Evolutionary conservation across 2,113 vertebrate species (phyloP), one percentile per base, ranked within the genome.

Genomic region (Panthera leo): DNA sequence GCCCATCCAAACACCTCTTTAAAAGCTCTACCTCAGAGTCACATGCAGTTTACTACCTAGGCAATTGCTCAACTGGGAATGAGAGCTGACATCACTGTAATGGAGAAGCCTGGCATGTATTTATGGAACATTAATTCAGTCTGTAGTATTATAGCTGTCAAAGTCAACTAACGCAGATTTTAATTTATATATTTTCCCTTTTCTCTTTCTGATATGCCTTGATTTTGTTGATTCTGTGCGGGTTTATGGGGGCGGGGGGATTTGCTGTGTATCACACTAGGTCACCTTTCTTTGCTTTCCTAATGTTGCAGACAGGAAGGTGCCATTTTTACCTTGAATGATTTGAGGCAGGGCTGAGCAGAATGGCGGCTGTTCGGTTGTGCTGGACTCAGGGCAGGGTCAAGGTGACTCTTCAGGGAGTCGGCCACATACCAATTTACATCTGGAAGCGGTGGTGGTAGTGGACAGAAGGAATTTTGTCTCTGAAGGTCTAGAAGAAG

Each of bases 101-200:
- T 95, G 96, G 83, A 98, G 97, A 96, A 97, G 25, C 42, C 91
- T 63, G 48, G 65, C 91, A 70, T 97, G 85, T 95, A 97, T 96
- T 98, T 98, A 97, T 97, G 85, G 97, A 97, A 97, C 82, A 95
- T 96, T 98, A 98, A 98, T 98, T 98, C 89, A 97, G 55, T 65
- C 67, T 97, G 76, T 97, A 94, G 92, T 97, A 97, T 78, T 68
- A 58, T 42, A 95, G 53, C 78, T 98, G 73, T 97, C 97, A 98
- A 97, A 98, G 90, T 85, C 55, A 53, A 96, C 10, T 7, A 89
- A 86, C 39, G 9, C 87, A 97, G 79, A 85, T 97, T 98, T 65
- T 55, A 63, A 95, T 98, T 97, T 91, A 96, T 85, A 58, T 0
- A 0, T 94, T 97, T 98, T 92, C 76, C 78, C 34, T 96, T 86